These are phyloP conservation scores for Cheilosia scutellata DNA, from an alignment of 2,888 invertebrate species.

Conservation along the genomic window DNA sequence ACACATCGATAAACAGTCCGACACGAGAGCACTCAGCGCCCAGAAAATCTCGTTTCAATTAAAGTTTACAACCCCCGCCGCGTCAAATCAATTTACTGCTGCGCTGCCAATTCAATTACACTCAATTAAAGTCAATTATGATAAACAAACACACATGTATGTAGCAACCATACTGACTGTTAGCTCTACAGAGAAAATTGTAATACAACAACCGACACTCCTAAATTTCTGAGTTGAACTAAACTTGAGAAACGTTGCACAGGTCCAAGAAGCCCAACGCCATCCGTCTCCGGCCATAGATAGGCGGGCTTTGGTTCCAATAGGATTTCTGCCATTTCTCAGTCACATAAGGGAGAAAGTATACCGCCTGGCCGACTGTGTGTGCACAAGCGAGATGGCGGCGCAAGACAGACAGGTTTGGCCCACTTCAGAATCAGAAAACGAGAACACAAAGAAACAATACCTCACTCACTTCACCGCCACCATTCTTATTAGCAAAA, in stretches of 20 bases:
- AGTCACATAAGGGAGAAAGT: constrained; percentile 27
- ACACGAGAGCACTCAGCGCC: constrained; percentile 10
- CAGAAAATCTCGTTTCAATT: constrained; percentile 56
- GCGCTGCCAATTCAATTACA: constrained; percentile 73
- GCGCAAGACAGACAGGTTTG: constrained; percentile 31
- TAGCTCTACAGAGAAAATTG: constrained; percentile 40
- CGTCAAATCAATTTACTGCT: constrained; percentile 65
- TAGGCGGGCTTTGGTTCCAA: constrained; percentile 56
- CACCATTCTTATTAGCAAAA: neutral
- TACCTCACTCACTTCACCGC: neutral
- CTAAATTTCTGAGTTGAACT: constrained; percentile 83
- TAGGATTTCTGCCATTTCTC: constrained; percentile 69
- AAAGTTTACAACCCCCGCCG: constrained; percentile 65
- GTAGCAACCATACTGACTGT: constrained; percentile 36
- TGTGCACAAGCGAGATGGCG: constrained; percentile 32
- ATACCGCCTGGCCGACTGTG: neutral
- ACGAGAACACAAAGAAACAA: neutral
- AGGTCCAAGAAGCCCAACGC: constrained; percentile 80
- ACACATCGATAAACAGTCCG: constrained; percentile 54
- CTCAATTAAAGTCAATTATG: constrained; percentile 73
- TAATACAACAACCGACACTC: constrained; percentile 79
- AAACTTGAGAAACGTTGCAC: constrained; percentile 80
- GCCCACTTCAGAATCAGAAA: neutral
- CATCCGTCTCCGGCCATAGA: constrained; percentile 14
- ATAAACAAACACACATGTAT: constrained; percentile 52